Evolutionary conservation across 2,888 invertebrate genomes (phyloP).

Genomic region (Drosophila incognita): DNA sequence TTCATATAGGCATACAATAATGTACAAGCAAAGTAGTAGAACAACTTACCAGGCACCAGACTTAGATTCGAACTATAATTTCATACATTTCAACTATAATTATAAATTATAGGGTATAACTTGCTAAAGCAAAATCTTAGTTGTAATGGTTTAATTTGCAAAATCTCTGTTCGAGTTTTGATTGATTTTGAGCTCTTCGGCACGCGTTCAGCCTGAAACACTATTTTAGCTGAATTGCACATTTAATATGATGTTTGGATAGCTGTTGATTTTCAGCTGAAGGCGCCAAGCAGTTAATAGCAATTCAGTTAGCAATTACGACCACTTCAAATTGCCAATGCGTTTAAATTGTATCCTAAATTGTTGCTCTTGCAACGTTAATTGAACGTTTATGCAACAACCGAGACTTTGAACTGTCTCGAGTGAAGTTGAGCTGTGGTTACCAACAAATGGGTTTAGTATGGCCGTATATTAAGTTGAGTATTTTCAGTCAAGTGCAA

Average conservation of each 20-base stretch:
- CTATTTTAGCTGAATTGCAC: constrained; percentile 8
- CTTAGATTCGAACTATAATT: constrained; percentile 17
- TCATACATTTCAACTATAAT: background rate
- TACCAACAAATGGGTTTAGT: constrained; percentile 32
- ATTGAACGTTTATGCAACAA: constrained; percentile 21
- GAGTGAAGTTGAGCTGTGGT: constrained; percentile 5
- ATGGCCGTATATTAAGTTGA: background rate
- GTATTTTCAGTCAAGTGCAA: constrained; percentile 11
- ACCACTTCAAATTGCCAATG: constrained; percentile 12
- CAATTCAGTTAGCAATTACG: constrained; percentile 28
- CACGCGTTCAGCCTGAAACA: constrained; percentile 4
- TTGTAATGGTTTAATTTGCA: background rate
- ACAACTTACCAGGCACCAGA: background rate
- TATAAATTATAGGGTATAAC: background rate
- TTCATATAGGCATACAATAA: background rate
- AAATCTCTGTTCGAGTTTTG: background rate
- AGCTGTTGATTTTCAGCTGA: constrained; percentile 21
- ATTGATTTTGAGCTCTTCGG: background rate
- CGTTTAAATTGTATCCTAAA: constrained; percentile 15
- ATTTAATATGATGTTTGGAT: constrained; percentile 25
- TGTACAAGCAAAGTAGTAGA: background rate
- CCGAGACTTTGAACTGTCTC: background rate
- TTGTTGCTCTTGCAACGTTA: constrained; percentile 32
- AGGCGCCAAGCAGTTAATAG: constrained; percentile 23
- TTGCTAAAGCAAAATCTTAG: background rate